These are phyloP conservation scores for Pangasianodon gigas DNA, from an alignment of 2,113 vertebrate genomes.

Conservation along the genomic window DNA sequence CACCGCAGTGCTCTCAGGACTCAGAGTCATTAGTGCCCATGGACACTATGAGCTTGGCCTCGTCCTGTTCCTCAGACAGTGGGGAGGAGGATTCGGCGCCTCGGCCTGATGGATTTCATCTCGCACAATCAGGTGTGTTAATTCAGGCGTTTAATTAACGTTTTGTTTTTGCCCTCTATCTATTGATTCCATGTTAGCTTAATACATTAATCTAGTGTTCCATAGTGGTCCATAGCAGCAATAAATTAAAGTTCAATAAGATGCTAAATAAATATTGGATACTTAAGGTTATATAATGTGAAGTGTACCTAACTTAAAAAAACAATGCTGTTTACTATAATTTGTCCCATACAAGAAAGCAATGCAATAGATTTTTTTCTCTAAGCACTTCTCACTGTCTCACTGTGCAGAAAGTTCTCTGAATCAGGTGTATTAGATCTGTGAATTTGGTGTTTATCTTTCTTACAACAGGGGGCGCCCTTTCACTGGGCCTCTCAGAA, in stretches of 20 bases:
- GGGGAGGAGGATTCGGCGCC: constrained; percentile 86
- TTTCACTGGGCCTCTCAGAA: constrained; percentile 63
- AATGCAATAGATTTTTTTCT: background rate
- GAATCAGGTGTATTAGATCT: background rate
- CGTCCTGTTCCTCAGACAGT: constrained; percentile 78
- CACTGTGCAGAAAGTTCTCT: background rate
- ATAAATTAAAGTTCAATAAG: background rate
- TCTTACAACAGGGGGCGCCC: constrained; percentile 62
- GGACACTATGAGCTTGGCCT: constrained; percentile 73
- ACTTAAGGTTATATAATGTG: too few relatives aligned
- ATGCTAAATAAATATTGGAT: background rate
- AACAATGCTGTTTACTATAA: background rate
- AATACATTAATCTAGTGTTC: background rate
- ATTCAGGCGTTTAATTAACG: too few relatives aligned
- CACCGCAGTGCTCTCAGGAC: constrained; percentile 61
- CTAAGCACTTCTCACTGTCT: background rate
- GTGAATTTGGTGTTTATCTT: constrained; percentile 59
- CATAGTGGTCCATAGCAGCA: background rate
- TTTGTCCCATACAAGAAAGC: background rate
- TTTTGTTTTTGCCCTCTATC: background rate
- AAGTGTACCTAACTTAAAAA: too few relatives aligned
- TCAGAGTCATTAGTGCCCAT: constrained; percentile 67
- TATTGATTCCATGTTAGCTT: background rate
- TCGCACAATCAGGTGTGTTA: constrained; percentile 71
- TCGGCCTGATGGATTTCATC: constrained; percentile 80